These are phyloP conservation scores for Puntigrus tetrazona DNA, from an alignment of 2,113 vertebrate species.

Conservation along the genomic window DNA sequence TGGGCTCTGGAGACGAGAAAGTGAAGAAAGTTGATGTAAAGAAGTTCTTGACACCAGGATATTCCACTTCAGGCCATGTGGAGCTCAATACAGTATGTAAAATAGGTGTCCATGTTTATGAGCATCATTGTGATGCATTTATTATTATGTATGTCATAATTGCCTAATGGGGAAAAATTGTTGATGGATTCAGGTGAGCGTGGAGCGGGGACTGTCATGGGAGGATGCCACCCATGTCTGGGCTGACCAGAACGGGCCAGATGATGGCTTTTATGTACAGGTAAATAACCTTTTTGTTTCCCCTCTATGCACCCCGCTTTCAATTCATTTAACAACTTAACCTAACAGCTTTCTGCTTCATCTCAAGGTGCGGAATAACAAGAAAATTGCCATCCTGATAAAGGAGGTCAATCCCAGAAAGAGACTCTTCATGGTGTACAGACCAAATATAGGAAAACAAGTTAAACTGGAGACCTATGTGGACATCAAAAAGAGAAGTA, in stretches of 20 bases:
- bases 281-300: slow-evolving; percentile 56
- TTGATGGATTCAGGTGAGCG: slow-evolving; percentile 82
- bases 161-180: not conserved
- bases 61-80: slow-evolving; percentile 95
- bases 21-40: slow-evolving; percentile 91
- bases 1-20: slow-evolving; percentile 96
- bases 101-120: not conserved
- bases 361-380: slow-evolving; percentile 88
- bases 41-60: slow-evolving; percentile 95
- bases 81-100: slow-evolving; percentile 89
- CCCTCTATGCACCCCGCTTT: no score
- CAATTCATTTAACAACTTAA: not conserved
- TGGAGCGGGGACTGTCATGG: slow-evolving; percentile 98
- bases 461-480: slow-evolving; percentile 90
- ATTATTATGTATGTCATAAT: not conserved
- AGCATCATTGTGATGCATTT: not conserved
- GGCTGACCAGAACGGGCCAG: slow-evolving; percentile 91
- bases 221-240: slow-evolving; percentile 95
- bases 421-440: slow-evolving; percentile 92
- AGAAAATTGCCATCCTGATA: slow-evolving; percentile 91
- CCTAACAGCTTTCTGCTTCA: not conserved
- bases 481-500: slow-evolving; percentile 96
- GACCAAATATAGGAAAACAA: slow-evolving; percentile 96
- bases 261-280: slow-evolving; percentile 97
- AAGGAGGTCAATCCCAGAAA: slow-evolving; percentile 96